These are phyloP conservation scores for Platyrinchus mystaceus DNA, from an alignment of 2,797 vertebrate species.

Conservation along the genomic window DNA sequence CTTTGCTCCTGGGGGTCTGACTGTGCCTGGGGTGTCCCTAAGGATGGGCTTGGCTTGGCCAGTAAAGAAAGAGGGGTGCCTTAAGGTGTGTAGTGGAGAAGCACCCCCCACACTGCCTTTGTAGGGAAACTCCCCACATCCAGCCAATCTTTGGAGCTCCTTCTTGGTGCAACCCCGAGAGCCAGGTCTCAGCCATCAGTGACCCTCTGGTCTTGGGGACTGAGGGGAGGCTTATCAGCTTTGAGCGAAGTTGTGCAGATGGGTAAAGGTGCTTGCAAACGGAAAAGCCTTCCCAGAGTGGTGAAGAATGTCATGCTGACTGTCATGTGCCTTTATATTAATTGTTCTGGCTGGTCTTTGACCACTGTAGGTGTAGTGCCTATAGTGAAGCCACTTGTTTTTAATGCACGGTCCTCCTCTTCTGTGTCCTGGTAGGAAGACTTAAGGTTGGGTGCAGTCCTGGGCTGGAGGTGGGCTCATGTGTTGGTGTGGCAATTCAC, in stretches of 20 bases:
- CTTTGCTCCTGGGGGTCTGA: fast-evolving
- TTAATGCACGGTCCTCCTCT: neutral
- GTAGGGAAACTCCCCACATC: neutral
- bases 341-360: neutral
- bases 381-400: fast-evolving
- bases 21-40: neutral
- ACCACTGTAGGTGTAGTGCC: no score
- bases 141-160: neutral
- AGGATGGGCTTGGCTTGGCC: neutral
- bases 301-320: neutral
- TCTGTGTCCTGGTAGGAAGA: neutral
- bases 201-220: no score
- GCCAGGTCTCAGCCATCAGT: neutral
- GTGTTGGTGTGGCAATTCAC: fast-evolving
- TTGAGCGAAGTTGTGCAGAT: no score
- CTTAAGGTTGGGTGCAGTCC: neutral
- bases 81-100: neutral
- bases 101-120: neutral
- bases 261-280: neutral
- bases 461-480: neutral
- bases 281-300: neutral
- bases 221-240: neutral
- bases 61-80: neutral
- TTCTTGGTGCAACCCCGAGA: neutral
- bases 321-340: fast-evolving